Conservation (phyloP, 2,113 vertebrate species). For the Carlito syrichta region DNA sequence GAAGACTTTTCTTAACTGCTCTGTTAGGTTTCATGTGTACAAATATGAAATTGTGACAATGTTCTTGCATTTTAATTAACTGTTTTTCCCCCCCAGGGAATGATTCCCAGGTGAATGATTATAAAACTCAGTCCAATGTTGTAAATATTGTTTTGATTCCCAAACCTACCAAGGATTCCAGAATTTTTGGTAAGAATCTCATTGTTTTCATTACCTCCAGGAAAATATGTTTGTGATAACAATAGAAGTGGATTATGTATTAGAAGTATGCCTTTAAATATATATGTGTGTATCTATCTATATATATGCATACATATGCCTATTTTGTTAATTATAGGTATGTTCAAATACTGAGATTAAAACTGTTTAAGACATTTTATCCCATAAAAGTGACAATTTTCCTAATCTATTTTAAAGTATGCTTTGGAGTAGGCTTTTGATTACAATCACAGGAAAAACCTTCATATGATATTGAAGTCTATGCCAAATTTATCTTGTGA, state of each 20-base stretch:
- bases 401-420: constrained; percentile 14
- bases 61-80: not conserved
- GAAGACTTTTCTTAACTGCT: not conserved
- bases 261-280: not conserved
- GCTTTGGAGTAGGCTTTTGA: not conserved
- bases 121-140: not conserved
- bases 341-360: not conserved
- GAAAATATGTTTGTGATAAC: not conserved
- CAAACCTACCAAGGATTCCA: not conserved
- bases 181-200: constrained; percentile 68
- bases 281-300: not conserved
- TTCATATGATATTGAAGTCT: not conserved
- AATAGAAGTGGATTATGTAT: not conserved
- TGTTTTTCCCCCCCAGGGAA: constrained; percentile 44
- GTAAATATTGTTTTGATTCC: constrained; percentile 29
- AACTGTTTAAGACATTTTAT: not conserved
- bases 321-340: not conserved
- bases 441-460: not conserved
- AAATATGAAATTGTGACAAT: not conserved
- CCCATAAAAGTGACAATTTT: not conserved
- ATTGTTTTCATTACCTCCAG: constrained; percentile 4
- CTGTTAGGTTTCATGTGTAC: not conserved
- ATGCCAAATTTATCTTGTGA: constrained; percentile 7
- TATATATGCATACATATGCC: not conserved
- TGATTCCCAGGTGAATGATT: not conserved